Base-by-base conservation (phyloP, 2,888 invertebrate species). In the Argyresthia albistria region DNA sequence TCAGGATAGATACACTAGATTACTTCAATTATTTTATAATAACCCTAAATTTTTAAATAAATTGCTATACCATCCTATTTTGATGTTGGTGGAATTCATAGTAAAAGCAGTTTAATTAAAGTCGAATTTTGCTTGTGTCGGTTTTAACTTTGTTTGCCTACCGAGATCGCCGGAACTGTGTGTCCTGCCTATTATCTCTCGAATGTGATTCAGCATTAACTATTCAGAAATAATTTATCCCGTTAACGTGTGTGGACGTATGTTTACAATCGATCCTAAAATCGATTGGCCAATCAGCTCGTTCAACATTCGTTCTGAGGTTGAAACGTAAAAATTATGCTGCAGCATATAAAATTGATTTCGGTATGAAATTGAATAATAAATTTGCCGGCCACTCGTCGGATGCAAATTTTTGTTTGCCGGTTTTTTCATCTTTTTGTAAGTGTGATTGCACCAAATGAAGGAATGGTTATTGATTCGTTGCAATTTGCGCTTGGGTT, bases 141-240 rank as follows among this genome's bases (percentile, higher is more conserved):
- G 3, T 25, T 25, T 2, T 25, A 25, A 25, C 25, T 7, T 16
- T 12, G 16, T 25, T 46, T 25, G 46, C 25, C 8, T 11, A 10
- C 25, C 25, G 25, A 10, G 25, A 10, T 10, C 15, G 16, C 6
- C 46, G 25, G n/a, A 25, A 46, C 25, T 25, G 46, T 25, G n/a
- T 46, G 46, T 46, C 53, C 56, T 55, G 58, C 57, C 56, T 51
- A 58, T 60, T 60, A 58, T 62, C 57, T 55, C 56, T 58, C 53
- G 58, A 57, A 25, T 43, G 57, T 51, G 55, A 58, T 54, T 57
- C 54, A 56, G 47, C 57, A 65, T 67, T 63, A 66, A 69, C 64
- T 65, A 69, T 69, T 68, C 64, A 67, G 61, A 65, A 66, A 66
- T 67, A 66, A 67, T 67, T 67, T 62, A 58, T 58, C 56, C 55